Base-by-base conservation (phyloP, 2,113 vertebrate species). In the Aix galericulata region DNA sequence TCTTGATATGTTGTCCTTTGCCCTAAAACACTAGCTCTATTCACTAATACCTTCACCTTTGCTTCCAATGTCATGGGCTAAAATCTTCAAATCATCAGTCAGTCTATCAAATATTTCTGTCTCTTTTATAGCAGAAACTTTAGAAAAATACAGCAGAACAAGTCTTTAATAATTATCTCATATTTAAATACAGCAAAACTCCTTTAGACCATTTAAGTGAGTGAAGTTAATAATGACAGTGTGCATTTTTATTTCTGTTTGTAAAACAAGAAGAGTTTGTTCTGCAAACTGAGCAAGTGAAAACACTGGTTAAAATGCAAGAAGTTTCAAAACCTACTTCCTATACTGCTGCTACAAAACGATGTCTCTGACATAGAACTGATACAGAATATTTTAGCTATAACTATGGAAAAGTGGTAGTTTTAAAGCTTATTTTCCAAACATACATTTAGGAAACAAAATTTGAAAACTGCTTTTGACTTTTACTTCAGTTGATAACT, bases 21-120 rank as follows among this genome's bases (percentile, higher is more conserved):
- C 81, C 88, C 82, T 74, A 40, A 60, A 91, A 75, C 85, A 89
- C 71, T 59, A 91, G 71, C 22, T 93, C 83, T 77, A 6, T 63
- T 93, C 82, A 89, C 87, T 95, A 95, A 94, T 92, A 69, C 94
- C 59, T 97, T 94, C 86, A 91, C 86, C 86, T 95, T 93, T 89
- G 86, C 75, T 89, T 85, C 63, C 52, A 71, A 77, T 59, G 78
- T 91, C 79, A 86, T 7, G 1, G 59, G 52, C 76, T 84, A 82
- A 78, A 93, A 81, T 82, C 53, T 46, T 76, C 68, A 77, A 83
- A 86, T 62, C 90, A 44, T 2, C 3, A 90, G 42, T 82, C 82
- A 94, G 53, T 36, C 46, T 53, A 90, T 96, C 75, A 89, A 93
- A 38, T 56, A 91, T 85, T 84, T 73, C 84, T 82, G 79, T 46